Base-by-base conservation (phyloP, 2,888 invertebrate species). In the Ennomos quercinarius region DNA sequence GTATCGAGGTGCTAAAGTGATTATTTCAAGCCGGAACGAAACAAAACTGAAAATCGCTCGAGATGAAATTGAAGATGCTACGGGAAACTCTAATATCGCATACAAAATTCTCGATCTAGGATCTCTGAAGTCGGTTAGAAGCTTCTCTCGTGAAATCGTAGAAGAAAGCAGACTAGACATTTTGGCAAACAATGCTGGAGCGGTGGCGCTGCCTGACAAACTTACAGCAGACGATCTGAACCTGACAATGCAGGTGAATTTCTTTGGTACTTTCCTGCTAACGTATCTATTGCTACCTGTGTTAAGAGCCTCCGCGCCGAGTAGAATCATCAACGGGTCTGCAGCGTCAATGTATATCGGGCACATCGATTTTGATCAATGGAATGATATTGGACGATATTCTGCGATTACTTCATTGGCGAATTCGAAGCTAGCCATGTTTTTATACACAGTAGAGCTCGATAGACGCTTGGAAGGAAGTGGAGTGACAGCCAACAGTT, bases 191-290 rank as follows among this genome's bases (percentile, higher is more conserved):
- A 95, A 94, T 68, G 94, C 94, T 1, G 95, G 94, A n/a, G 84
- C 93, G 0, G 72, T 86, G 1, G 89, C 81, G 0, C 68, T 89
- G 0, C 84, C 88, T 0, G 87, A 90, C 54, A 85, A 75, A 52
- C 76, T 91, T 11, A 95, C 95, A 0, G 91, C 93, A 68, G 95
- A 96, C 67, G 95, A 95, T 0, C 81, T 96, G 35, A 95, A 95
- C 66, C 77, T 93, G 1, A 94, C 94, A 1, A 95, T 95, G 93
- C 95, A 95, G 75, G 93, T 95, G 48, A 96, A 96, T 77, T 94
- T 95, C 76, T 95, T 96, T 72, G 96, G 95, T 9, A 94, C 94
- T 0, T 96, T 96, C 77, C 84, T 96, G 41, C 89, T 97, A 39
- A 96, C 96, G 0, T 95, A 94, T 79, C 87, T 96, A 60, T 86